A percentile compares a stretch with the other conserved stretches of the same genome.
These are phyloP conservation scores for Rhamphomyia laevipes DNA, from an alignment of 2,888 invertebrate species.

Conservation along the genomic window DNA sequence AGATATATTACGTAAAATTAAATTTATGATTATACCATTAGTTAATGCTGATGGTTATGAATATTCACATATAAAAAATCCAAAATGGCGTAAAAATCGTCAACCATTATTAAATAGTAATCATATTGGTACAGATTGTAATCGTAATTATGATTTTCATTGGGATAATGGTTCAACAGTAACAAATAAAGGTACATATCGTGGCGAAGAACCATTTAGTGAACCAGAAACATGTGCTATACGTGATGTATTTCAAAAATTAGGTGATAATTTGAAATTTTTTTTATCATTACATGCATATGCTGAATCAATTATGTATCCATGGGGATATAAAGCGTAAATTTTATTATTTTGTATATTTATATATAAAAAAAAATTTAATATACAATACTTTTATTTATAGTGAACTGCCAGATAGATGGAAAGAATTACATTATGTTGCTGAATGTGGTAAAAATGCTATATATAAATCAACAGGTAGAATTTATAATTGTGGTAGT, in stretches of 20 bases:
- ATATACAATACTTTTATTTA: not conserved
- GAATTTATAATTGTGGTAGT: conserved; percentile 32
- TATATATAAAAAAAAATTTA: not conserved
- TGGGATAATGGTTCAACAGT: conserved; percentile 38
- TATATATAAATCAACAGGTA: conserved; percentile 29
- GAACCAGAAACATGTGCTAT: conserved; percentile 34
- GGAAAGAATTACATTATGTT: conserved; percentile 26
- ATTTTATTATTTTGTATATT: not conserved
- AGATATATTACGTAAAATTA: conserved; percentile 43
- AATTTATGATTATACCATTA: conserved; percentile 54
- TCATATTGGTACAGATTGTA: conserved; percentile 51
- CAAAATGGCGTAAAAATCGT: conserved; percentile 48
- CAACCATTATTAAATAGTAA: conserved; percentile 27
- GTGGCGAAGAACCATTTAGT: conserved; percentile 33
- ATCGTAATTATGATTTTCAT: conserved; percentile 52
- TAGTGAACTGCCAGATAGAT: conserved; percentile 26
- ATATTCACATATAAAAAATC: conserved; percentile 44
- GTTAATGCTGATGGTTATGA: conserved; percentile 65
- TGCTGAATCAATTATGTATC: conserved; percentile 36
- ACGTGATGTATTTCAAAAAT: conserved; percentile 24
- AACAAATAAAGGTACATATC: conserved; percentile 26
- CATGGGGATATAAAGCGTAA: conserved; percentile 32
- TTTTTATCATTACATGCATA: conserved; percentile 35
- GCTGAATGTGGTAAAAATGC: conserved; percentile 31
- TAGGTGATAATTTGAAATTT: conserved; percentile 28